These are phyloP conservation scores for Buphagus erythrorhynchus DNA, from an alignment of 2,797 vertebrate species.

Conservation along the genomic window DNA sequence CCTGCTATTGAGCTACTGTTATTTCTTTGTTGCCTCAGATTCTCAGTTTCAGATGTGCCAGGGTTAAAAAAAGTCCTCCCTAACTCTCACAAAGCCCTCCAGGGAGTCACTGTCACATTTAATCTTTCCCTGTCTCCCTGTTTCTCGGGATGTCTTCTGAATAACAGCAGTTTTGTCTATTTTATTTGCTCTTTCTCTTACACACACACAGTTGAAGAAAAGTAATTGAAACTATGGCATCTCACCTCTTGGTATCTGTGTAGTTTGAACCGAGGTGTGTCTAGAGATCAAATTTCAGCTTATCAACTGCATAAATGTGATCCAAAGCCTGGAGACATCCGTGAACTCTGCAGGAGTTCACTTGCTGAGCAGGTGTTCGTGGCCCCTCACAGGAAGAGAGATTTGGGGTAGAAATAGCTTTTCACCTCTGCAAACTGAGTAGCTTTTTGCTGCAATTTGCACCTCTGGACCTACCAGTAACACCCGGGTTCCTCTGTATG, in stretches of 20 bases:
- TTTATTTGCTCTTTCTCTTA: slow-evolving; percentile 3
- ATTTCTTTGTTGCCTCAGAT: background rate
- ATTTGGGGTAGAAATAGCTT: background rate
- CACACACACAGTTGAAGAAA: background rate
- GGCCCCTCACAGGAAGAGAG: background rate
- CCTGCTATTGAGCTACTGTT: background rate
- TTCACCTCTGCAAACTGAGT: background rate
- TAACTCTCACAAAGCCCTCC: background rate
- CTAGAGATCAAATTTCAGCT: slow-evolving; percentile 17
- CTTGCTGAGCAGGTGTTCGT: background rate
- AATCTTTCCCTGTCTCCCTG: background rate
- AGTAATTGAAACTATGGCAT: slow-evolving; percentile 14
- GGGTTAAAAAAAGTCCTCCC: background rate
- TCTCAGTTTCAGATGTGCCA: slow-evolving; percentile 14
- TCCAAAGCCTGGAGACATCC: slow-evolving; percentile 13
- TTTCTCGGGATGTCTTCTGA: background rate
- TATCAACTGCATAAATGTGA: background rate
- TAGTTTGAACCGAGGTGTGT: background rate
- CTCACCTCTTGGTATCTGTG: background rate
- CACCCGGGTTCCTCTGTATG: background rate
- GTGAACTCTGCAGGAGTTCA: slow-evolving; percentile 6
- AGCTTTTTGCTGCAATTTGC: background rate
- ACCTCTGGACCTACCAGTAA: background rate
- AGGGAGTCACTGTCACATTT: background rate
- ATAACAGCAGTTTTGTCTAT: background rate